Conservation (phyloP, 1,140 invertebrate genomes). For the Micrasema longulum region DNA sequence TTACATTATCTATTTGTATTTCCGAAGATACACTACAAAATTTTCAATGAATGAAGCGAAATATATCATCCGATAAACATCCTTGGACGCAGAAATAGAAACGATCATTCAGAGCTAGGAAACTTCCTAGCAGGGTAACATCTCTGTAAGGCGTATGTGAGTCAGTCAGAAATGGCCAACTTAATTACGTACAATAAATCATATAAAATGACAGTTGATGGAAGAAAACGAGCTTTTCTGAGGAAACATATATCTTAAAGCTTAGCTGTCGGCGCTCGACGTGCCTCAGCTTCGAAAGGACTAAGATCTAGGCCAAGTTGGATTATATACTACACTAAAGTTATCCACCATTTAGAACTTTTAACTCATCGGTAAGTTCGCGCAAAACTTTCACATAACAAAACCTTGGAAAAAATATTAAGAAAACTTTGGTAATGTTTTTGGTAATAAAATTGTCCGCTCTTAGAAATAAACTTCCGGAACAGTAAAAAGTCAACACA, state of each 20-base stretch:
- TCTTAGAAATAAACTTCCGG: no score
- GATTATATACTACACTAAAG: no score
- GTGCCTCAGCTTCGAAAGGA: not conserved
- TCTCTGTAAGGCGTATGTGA: constrained; percentile 15
- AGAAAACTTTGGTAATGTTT: no score
- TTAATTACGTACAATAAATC: constrained; percentile 46
- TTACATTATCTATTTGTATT: constrained; percentile 29
- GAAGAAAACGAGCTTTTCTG: constrained; percentile 42
- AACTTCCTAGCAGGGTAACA: not conserved
- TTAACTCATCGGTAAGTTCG: no score
- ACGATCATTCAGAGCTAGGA: constrained; percentile 1
- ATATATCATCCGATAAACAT: constrained; percentile 31
- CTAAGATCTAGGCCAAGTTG: no score
- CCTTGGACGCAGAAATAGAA: no score
- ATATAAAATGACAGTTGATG: constrained; percentile 46
- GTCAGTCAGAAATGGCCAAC: constrained; percentile 31
- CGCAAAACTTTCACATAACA: no score
- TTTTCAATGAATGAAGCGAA: constrained; percentile 17
- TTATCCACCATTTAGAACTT: no score
- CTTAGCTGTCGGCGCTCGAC: constrained; percentile 18
- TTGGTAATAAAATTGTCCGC: no score
- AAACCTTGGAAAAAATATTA: no score
- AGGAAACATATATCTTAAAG: constrained; percentile 32
- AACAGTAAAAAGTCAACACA: no score
- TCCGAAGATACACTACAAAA: not conserved